A percentile compares a stretch with the other conserved stretches of the same genome.
Conservation (phyloP, 2,888 invertebrate species). For the Chaitophorus viminalis region DNA sequence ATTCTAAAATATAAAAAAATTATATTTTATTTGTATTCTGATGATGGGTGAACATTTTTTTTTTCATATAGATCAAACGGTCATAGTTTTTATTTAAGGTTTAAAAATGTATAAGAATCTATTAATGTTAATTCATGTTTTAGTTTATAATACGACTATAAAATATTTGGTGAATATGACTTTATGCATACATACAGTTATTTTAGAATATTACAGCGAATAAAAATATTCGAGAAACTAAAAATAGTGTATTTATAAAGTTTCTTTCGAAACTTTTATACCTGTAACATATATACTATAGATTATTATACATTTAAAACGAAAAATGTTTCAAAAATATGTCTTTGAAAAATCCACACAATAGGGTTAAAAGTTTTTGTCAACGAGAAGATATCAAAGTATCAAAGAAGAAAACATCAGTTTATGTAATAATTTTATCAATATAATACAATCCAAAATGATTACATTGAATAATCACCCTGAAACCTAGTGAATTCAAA, state of each 20-base stretch:
- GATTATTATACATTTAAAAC: slow-evolving; percentile 2
- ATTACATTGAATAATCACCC: slow-evolving; percentile 16
- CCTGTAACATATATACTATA: not conserved
- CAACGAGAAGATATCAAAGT: slow-evolving; percentile 11
- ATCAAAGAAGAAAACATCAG: slow-evolving; percentile 10
- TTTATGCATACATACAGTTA: not conserved
- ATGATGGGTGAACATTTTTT: no score
- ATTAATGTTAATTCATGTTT: not conserved
- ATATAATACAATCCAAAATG: slow-evolving; percentile 22
- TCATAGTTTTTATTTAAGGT: no score
- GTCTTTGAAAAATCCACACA: slow-evolving; percentile 20
- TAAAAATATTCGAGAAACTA: not conserved
- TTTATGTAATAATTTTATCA: slow-evolving; percentile 5
- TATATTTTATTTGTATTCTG: no score
- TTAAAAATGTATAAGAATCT: not conserved
- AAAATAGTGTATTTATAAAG: slow-evolving; percentile 20
- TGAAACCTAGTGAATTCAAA: slow-evolving; percentile 35
- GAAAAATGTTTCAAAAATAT: slow-evolving; percentile 26
- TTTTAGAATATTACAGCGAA: not conserved
- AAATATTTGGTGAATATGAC: not conserved
- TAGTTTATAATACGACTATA: not conserved
- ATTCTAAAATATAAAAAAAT: no score
- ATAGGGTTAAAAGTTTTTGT: slow-evolving; percentile 36
- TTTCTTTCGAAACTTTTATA: not conserved
- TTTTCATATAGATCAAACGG: no score